Conservation (phyloP, 2,888 invertebrate genomes). For the Metacarcinus magister region DNA sequence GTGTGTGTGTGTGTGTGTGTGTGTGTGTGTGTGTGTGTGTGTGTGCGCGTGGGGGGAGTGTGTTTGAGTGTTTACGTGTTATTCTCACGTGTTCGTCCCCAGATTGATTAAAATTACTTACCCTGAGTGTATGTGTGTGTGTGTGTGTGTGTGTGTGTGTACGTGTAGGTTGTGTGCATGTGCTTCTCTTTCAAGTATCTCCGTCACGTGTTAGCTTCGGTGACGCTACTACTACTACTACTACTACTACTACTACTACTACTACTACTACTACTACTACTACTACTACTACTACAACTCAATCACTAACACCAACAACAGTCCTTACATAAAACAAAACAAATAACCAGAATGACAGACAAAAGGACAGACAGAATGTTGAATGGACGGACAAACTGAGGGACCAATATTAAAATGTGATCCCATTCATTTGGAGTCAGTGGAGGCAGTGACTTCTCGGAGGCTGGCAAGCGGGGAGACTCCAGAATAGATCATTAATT, state of each 20-base stretch:
- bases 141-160: not conserved
- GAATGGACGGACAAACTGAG: not conserved
- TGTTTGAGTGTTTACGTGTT: no score
- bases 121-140: not conserved
- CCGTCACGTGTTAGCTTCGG: no score
- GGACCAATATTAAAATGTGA: not conserved
- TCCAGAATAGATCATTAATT: not conserved
- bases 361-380: not conserved
- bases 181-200: not conserved
- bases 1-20: not conserved
- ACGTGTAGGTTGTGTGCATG: not conserved
- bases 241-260: conserved; percentile 4
- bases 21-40: conserved; percentile 9
- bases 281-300: not conserved
- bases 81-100: no score
- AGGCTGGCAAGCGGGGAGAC: not conserved
- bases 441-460: not conserved
- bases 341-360: not conserved
- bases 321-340: not conserved
- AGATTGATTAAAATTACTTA: no score
- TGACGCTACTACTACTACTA: not conserved
- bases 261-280: conserved; percentile 16
- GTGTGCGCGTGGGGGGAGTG: no score
- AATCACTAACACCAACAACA: not conserved
- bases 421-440: not conserved